Base-by-base conservation (phyloP, 2,888 invertebrate genomes). In the Tipula vernalis region DNA sequence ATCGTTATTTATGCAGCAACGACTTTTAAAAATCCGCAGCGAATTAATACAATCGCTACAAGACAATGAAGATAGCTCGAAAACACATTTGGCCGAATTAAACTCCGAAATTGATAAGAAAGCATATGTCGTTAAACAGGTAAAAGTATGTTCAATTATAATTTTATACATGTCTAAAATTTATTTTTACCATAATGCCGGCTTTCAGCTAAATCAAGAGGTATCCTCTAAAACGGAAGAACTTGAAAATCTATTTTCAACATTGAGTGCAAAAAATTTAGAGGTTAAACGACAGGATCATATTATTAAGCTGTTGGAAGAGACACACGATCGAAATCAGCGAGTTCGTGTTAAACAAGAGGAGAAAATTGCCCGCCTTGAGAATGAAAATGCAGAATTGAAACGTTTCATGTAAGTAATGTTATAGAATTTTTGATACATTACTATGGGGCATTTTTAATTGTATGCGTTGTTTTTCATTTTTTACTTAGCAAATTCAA, bases 21-120 rank as follows among this genome's bases (percentile, higher is more conserved):
- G 90, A 15, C 13, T 90, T 83, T 88, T 91, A 2, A 87, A 88
- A 10, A 88, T 90, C 10, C 90, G 90, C 5, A 87, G 89, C 44
- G 89, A 89, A 2, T 86, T 90, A 10, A 91, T 91, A 8, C 89
- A 89, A 13, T 89, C 90, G 3, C 86, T 90, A 36, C 90, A 91
- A 86, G 87, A 89, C 41, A 89, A 89, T 28, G 91, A 91, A 71
- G 88, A 87, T 83, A 89, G 89, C 0, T 88, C 88, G 42, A 89
- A 88, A 12, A 87, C 88, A 0, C 89, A 89, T 6, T 85, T 90
- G 3, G 89, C 89, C 5, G 89, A 91, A 41, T 87, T 90, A 41
- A 89, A 89, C 87, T 88, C 88, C n/a, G 89, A 90, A 87, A 87
- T 90, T 3, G 87, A 42, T 84, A 88, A 88, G 71, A 88, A 88